Conservation (phyloP, 2,888 invertebrate genomes). For the Raillietiella orientalis region DNA sequence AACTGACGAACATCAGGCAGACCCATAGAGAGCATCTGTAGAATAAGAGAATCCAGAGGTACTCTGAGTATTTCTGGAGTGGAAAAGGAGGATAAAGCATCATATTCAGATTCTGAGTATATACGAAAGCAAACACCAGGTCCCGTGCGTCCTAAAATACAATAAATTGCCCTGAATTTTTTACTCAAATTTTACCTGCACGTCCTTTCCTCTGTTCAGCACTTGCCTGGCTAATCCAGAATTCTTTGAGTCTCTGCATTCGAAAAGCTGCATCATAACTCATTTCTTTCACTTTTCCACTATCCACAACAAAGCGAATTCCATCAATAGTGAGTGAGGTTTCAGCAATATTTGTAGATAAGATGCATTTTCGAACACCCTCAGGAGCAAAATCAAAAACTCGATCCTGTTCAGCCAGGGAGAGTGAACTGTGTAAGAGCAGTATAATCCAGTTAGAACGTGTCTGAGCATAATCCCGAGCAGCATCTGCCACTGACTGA, state of each 20-base stretch:
- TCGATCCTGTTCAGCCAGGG: constrained; percentile 81
- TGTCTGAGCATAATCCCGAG: constrained; percentile 38
- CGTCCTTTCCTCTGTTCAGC: constrained; percentile 88
- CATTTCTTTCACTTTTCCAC: constrained; percentile 93
- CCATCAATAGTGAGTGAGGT: constrained; percentile 97
- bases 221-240: constrained; percentile 87
- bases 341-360: constrained; percentile 94
- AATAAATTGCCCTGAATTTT: not conserved
- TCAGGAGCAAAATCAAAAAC: constrained; percentile 84
- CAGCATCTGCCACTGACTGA: constrained; percentile 48
- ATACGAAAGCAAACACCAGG: constrained; percentile 80
- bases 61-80: constrained; percentile 80
- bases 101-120: constrained; percentile 49
- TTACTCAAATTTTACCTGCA: constrained; percentile 19
- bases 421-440: constrained; percentile 66
- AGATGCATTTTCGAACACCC: constrained; percentile 75
- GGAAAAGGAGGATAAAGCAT: constrained; percentile 43
- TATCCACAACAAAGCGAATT: constrained; percentile 82
- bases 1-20: constrained; percentile 63
- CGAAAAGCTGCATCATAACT: constrained; percentile 65
- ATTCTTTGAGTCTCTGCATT: constrained; percentile 68
- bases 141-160: constrained; percentile 21
- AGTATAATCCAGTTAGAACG: constrained; percentile 66
- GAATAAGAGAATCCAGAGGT: constrained; percentile 57
- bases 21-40: constrained; percentile 81